phyloP scores from a whole-genome alignment of 2,888 invertebrate species.

The Geotrupes spiniger region DNA sequence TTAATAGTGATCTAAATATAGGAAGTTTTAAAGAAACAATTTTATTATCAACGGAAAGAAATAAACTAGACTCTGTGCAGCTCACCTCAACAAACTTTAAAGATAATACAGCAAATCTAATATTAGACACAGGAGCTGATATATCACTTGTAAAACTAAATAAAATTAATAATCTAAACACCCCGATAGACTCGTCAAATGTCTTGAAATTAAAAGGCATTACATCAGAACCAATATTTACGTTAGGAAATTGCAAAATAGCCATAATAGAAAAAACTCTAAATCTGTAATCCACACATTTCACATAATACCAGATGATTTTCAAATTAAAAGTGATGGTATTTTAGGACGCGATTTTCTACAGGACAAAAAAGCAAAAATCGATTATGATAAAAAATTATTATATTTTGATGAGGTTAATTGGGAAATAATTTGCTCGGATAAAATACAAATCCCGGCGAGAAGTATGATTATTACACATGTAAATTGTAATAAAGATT shows the following conservation, averaged over 20 bases:
- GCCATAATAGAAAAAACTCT: neutral
- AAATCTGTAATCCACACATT: slow-evolving; percentile 19
- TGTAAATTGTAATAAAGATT: neutral
- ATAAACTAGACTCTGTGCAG: too few relatives aligned
- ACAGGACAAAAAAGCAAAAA: neutral
- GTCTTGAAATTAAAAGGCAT: neutral
- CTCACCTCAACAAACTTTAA: too few relatives aligned
- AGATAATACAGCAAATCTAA: too few relatives aligned
- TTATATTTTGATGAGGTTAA: neutral
- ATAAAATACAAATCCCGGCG: neutral
- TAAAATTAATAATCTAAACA: neutral
- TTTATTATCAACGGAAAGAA: too few relatives aligned
- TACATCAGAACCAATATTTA: too few relatives aligned
- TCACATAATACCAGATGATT: slow-evolving; percentile 20
- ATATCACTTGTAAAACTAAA: neutral
- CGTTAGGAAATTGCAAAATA: neutral
- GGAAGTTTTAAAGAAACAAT: too few relatives aligned
- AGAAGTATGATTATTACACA: neutral
- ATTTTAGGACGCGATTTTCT: slow-evolving; percentile 6
- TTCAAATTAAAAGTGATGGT: slow-evolving; percentile 9
- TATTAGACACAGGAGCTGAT: neutral
- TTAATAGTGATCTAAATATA: too few relatives aligned
- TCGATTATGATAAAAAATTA: neutral
- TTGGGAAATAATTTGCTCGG: too few relatives aligned
- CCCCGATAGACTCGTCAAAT: neutral